Evolutionary conservation across 2,888 invertebrate species (phyloP), one percentile per base, ranked within the genome.

Genomic region (Drosophila phalerata): DNA sequence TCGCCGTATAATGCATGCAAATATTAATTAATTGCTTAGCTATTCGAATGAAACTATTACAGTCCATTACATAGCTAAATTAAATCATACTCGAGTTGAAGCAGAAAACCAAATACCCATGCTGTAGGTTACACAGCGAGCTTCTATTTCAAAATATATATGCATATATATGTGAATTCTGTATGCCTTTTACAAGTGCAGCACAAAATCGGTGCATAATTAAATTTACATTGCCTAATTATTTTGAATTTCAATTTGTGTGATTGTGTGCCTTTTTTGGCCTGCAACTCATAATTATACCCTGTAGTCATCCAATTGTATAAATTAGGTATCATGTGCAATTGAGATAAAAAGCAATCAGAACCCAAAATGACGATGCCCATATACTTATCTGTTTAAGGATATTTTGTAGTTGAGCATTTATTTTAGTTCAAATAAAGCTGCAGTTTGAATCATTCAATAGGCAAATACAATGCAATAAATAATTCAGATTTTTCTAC

Each of bases 141-240:
- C 11, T 53, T 1, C 28, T 9, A 22, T 8, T 10, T 22, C 22
- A 22, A 22, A 22, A 11, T n/a, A 10, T 2, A 5, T 13, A 25
- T 43, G 32, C 3, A 19, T 13, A 28, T 30, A 15, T 48, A 8
- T 34, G 25, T 19, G 19, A 56, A 32, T 32, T 43, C 32, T 32
- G 10, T 25, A 17, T 52, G 32, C 25, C 45, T 43, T 78, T 69
- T 53, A 61, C 57, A 47, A 57, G 66, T 49, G 30, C 13, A 34
- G 15, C 43, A 61, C 47, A 40, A 69, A 79, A 81, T 72, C 71
- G 73, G 67, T 73, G 72, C 86, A 85, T 86, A 83, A 79, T 84
- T 83, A 60, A 79, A 83, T 70, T 72, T 65, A 72, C 81, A 72
- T 79, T 69, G 69, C 47, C 43, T 73, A 74, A 85, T 84, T 81